Percentiles rank a stretch among this genome's conserved stretches.
Evolutionary conservation across 2,113 vertebrate species (phyloP).

Genomic region (Spea multiplicata): DNA sequence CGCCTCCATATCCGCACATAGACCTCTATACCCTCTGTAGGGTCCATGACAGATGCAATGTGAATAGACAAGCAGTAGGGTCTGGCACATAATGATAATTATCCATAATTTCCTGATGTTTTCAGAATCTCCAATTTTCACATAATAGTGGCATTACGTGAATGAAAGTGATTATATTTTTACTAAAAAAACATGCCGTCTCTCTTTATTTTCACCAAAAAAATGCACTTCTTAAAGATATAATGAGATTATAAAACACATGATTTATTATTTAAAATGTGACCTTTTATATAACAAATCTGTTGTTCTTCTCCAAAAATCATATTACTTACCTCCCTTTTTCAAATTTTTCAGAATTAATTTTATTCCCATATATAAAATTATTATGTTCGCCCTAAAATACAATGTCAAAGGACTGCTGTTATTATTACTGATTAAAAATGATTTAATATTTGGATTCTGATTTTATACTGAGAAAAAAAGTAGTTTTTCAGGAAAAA

Average conservation of each 20-base stretch:
- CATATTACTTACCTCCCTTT: too few species aligned
- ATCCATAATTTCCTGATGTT: constrained; percentile 3
- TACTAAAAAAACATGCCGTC: not conserved
- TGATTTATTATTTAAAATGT: not conserved
- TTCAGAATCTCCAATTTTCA: not conserved
- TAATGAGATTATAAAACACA: not conserved
- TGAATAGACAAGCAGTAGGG: not conserved
- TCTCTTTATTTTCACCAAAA: not conserved
- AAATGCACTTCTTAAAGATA: not conserved
- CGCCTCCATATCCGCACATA: too few species aligned
- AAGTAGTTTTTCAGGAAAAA: too few species aligned
- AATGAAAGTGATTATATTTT: constrained; percentile 5
- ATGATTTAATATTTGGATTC: too few species aligned
- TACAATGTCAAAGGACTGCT: too few species aligned
- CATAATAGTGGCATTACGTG: not conserved
- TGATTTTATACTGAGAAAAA: too few species aligned
- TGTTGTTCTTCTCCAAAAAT: too few species aligned
- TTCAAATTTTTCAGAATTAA: too few species aligned
- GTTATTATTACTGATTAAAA: too few species aligned
- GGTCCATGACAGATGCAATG: not conserved
- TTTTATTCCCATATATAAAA: too few species aligned
- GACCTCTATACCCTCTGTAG: not conserved
- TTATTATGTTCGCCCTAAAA: too few species aligned
- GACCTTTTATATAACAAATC: not conserved
- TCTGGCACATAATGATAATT: constrained; percentile 11